Evolutionary conservation across 2,113 vertebrate species (phyloP), one percentile per base, ranked within the genome.

Genomic region (Periophthalmus modestus): DNA sequence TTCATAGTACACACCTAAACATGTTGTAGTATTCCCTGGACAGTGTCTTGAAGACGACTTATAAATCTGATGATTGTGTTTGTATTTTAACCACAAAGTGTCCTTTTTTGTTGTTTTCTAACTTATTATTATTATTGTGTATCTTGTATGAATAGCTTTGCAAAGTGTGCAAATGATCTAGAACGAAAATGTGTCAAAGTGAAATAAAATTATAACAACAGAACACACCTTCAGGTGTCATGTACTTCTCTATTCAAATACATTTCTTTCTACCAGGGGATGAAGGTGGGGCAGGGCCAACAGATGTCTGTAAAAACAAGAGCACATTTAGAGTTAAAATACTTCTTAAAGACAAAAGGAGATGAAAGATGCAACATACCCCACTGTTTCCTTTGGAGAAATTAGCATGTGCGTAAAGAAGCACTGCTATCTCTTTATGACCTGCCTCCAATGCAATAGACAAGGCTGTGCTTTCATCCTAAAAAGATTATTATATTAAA

Each of bases 391-490:
- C 91, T 94, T 94, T 97, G 61, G 95, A 96, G 70, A 97, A 98
- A 94, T 98, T 99, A 66, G 96, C 92, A 0, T 97, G 97, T 21
- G 97, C 97, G 0, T 98, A 98, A 24, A 99, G 95, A 48, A 99
- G 96, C 89, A 98, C 94, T 0, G 96, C 98, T 7, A 98, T 98
- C 83, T 98, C 96, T 72, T 95, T 96, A 87, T 99, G 97, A 75
- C 97, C 97, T 1, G 97, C 96, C 81, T 99, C 97, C 85, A 99
- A 90, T 43, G 97, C 96, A 69, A 99, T 98, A 0, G 97, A 98
- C 89, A 99, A 91, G 9, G 97, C 97, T 0, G 96, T 97, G 91
- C 97, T 98, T 75, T 95, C 95, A 76, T 99, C 98, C 98, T 99
- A 73, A 36, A 46, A 28, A 84, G 59, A 69, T n/a, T n/a, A n/a